Evolutionary conservation across 1,140 invertebrate species (phyloP).

Genomic region (Nasonia longicornis): DNA sequence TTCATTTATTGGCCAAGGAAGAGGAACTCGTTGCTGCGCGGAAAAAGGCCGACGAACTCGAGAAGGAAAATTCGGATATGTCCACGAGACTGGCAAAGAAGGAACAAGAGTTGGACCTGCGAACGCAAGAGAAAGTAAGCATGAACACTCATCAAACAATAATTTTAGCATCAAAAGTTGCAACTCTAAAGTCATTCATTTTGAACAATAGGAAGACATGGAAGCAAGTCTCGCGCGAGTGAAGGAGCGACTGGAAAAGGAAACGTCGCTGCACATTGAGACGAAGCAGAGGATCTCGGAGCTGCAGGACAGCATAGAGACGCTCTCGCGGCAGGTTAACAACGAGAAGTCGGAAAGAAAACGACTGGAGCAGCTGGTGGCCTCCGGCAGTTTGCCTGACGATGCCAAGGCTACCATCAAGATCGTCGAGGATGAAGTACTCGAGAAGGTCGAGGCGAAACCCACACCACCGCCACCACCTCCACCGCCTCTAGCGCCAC

Average conservation of each 20-base stretch:
- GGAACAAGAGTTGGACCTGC: slow-evolving; percentile 91
- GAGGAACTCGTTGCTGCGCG: slow-evolving; percentile 90
- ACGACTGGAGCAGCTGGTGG: slow-evolving; percentile 86
- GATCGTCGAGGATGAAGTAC: slow-evolving; percentile 68
- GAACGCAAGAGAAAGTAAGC: slow-evolving; percentile 85
- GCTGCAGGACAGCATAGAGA: slow-evolving; percentile 71
- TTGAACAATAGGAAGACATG: slow-evolving; percentile 80
- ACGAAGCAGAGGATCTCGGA: slow-evolving; percentile 84
- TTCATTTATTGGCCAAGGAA: slow-evolving; percentile 92
- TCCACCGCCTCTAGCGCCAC: slow-evolving; percentile 74
- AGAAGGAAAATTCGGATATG: slow-evolving; percentile 90
- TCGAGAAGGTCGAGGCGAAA: slow-evolving; percentile 64
- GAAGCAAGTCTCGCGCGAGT: slow-evolving; percentile 85
- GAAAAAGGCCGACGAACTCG: slow-evolving; percentile 88
- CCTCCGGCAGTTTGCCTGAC: slow-evolving; percentile 89
- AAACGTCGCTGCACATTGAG: slow-evolving; percentile 88
- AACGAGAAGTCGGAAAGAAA: slow-evolving; percentile 85
- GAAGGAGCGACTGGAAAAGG: slow-evolving; percentile 91
- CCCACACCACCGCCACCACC: slow-evolving; percentile 69
- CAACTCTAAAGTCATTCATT: neutral
- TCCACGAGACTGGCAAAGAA: slow-evolving; percentile 88
- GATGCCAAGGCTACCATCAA: slow-evolving; percentile 83
- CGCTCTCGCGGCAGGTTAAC: slow-evolving; percentile 74
- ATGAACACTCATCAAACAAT: neutral
- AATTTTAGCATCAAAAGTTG: neutral